Base-by-base conservation (phyloP, 2,888 invertebrate species). In the Protonemura montana region DNA sequence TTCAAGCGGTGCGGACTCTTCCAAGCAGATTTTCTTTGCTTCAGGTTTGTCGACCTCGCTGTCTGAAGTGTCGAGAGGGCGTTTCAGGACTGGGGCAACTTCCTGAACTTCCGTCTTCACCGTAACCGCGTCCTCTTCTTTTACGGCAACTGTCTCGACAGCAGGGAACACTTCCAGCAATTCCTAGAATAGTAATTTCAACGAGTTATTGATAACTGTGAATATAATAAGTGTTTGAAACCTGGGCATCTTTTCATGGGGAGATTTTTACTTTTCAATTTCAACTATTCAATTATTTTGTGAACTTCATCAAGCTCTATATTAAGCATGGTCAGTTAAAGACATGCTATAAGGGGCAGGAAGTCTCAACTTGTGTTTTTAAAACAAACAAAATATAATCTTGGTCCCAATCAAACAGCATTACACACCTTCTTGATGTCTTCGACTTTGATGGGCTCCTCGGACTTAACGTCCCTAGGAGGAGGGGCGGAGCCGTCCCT, bases 1-100 rank as follows among this genome's bases (percentile, higher is more conserved):
- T 25, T 89, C 88, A 28, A 41, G 88, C 13, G 82, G 88, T 84
- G 88, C 90, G 29, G 89, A 93, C 76, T 92, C 90, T 0, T 93
- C 94, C 7, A 91, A 89, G 35, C 90, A 90, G 78, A 88, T 88
- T 88, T 93, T 94, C 89, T 94, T 94, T 82, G 90, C 86, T 85
- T 92, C 92, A 0, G 89, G 91, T 85, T 86, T 92, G 92, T 6
- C 89, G 91, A 5, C 91, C 89, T 90, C 91, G 89, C 89, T 91
- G 87, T 91, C 91, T 41, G 91, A 89, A 85, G 90, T 90, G 76
- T 90, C 89, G 13, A 90, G 89, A 0, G 90, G 89, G 87, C 90
- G 90, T 6, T 88, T 88, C 6, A 59, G 77, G 6, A 82, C 29
- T 21, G 29, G 25, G 29, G 85, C 25, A 78, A 91, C 90, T 86